These are phyloP conservation scores for Micronycteris hirsuta DNA, from an alignment of 2,113 vertebrate species.

Conservation along the genomic window DNA sequence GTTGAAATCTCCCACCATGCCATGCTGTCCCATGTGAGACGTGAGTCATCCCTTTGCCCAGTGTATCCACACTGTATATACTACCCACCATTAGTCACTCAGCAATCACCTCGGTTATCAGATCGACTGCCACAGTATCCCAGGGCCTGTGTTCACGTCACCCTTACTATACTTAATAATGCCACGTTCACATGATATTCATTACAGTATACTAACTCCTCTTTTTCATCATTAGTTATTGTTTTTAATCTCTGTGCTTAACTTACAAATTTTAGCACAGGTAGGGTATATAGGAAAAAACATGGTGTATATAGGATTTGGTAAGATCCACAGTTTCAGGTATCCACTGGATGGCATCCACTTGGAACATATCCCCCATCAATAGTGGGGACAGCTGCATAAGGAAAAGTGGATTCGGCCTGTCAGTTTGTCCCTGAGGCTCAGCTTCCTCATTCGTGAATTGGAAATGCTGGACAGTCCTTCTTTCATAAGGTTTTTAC, in stretches of 20 bases:
- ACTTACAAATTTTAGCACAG: neutral
- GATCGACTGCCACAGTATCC: neutral
- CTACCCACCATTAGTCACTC: neutral
- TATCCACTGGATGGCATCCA: neutral
- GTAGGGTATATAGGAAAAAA: neutral
- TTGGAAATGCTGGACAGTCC: neutral
- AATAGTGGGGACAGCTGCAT: neutral
- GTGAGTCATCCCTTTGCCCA: neutral
- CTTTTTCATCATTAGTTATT: neutral
- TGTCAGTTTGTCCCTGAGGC: neutral
- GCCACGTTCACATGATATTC: neutral
- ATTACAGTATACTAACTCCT: neutral
- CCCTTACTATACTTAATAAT: neutral
- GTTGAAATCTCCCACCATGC: neutral
- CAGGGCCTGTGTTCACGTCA: neutral
- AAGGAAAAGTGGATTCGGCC: neutral
- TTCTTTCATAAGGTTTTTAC: neutral
- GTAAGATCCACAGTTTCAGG: neutral
- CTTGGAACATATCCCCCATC: neutral
- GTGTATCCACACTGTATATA: neutral
- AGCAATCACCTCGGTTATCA: neutral
- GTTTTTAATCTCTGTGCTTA: neutral
- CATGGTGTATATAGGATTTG: neutral
- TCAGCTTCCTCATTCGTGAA: neutral
- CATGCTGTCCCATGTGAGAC: neutral